These are phyloP conservation scores for Oligia strigilis DNA, from an alignment of 2,888 invertebrate species.

Conservation along the genomic window DNA sequence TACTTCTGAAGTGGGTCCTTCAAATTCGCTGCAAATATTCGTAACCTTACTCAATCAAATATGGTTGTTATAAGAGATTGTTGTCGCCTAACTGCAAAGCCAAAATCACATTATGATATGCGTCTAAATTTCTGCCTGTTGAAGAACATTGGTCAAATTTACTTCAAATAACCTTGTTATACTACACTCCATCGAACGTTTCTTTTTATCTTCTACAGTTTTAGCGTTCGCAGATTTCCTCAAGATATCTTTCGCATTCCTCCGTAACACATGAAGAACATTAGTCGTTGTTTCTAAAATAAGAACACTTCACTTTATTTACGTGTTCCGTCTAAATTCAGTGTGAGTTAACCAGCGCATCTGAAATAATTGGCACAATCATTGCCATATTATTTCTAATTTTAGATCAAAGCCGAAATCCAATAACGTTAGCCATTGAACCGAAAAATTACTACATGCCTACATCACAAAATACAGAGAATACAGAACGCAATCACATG, in stretches of 20 bases:
- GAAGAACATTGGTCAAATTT: not conserved
- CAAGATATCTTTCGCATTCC: conserved; percentile 13
- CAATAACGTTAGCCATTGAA: conserved; percentile 52
- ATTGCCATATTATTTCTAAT: conserved; percentile 36
- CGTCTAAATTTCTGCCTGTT: not conserved
- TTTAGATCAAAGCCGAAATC: conserved; percentile 45
- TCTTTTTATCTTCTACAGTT: not conserved
- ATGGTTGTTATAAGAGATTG: not conserved
- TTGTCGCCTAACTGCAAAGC: not conserved
- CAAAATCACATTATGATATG: not conserved
- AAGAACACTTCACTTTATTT: conserved; percentile 25
- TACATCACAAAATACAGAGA: not conserved
- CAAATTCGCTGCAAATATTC: conserved; percentile 44
- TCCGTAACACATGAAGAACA: not conserved
- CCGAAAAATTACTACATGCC: conserved; percentile 54
- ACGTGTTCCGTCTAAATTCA: conserved; percentile 13
- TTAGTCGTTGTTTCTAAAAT: conserved; percentile 26
- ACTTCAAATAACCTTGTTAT: not conserved
- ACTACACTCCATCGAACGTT: not conserved
- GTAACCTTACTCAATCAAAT: conserved; percentile 36
- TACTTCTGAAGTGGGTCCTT: conserved; percentile 8
- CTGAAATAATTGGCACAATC: conserved; percentile 42
- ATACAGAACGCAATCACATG: too few species aligned
- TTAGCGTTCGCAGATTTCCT: not conserved
- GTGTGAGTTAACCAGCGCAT: conserved; percentile 28